Conservation (phyloP, 2,888 invertebrate genomes). For the Cheilosia grossa region DNA sequence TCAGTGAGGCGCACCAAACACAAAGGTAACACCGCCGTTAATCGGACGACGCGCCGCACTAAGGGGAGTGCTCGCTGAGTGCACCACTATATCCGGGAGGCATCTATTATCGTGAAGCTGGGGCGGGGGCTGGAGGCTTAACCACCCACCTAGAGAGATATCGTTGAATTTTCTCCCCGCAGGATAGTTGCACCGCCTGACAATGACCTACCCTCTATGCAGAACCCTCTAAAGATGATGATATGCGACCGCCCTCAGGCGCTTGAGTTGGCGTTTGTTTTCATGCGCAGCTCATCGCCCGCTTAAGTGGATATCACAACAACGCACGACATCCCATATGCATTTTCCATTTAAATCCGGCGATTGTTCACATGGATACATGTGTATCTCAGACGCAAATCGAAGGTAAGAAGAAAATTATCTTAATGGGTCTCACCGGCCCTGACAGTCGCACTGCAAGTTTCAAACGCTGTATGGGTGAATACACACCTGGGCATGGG, state of each 20-base stretch:
- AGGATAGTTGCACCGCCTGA: conserved; percentile 32
- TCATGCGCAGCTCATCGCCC: conserved; percentile 34
- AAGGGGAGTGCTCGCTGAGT: conserved; percentile 27
- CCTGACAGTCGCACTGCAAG: conserved; percentile 39
- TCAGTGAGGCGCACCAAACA: conserved; percentile 50
- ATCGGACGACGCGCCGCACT: conserved; percentile 17
- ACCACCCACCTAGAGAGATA: conserved; percentile 18
- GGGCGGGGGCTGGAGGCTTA: background rate
- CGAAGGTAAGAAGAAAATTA: conserved; percentile 69
- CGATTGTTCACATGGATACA: conserved; percentile 52
- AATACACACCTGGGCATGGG: conserved; percentile 22
- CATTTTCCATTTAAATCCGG: conserved; percentile 21
- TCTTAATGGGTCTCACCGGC: conserved; percentile 57
- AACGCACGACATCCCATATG: conserved; percentile 22
- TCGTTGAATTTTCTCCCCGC: conserved; percentile 33
- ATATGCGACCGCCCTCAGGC: conserved; percentile 43
- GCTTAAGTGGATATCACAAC: conserved; percentile 58
- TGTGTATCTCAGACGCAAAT: conserved; percentile 63
- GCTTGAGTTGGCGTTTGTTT: conserved; percentile 11
- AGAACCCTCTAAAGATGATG: conserved; percentile 41
- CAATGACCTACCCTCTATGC: conserved; percentile 49
- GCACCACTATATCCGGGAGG: conserved; percentile 29
- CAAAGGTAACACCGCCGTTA: conserved; percentile 53
- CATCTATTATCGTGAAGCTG: conserved; percentile 62
- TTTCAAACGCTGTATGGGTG: background rate